Evolutionary conservation across 2,113 vertebrate genomes (phyloP), one percentile per base, ranked within the genome.

Genomic region (Acanthochromis polyacanthus): DNA sequence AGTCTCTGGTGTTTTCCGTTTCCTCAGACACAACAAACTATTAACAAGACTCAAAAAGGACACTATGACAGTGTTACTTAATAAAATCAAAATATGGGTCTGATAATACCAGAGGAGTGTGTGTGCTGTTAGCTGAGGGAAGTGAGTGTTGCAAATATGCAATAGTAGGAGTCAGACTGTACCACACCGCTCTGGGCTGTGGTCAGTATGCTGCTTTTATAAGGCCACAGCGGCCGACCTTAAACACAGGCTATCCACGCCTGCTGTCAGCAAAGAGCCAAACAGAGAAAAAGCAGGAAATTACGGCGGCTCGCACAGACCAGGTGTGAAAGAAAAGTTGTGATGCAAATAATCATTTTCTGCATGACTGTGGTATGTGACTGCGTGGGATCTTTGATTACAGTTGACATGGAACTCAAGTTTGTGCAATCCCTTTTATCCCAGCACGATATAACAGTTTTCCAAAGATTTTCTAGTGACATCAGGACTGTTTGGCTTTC

Each of bases 201-300:
- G 86, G 89, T 84, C 15, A 64, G 20, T 12, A 12, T 17, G 64
- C 20, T 75, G 87, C 65, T 84, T 82, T 82, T 60, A 83, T 60
- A 80, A 86, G 57, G 9, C 86, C 86, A 75, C 81, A 53, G 75
- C 10, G 78, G 84, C 65, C 53, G 75, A 84, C 73, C 61, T 61
- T 82, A 90, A 91, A 84, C 75, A 84, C 80, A 67, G 75, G 72
- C 83, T 84, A 77, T 73, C 58, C 57, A n/a, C 56, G 53, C 28
- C 51, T 43, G 75, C 84, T 82, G 81, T 78, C 71, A 79, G 46
- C 38, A 71, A 46, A 28, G 12, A 59, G 19, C 4, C 58, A 25
- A 43, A 55, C 60, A 58, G 25, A 4, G 63, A 62, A 59, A 59
- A 74, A 62, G 38, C 51, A 17, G 32, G 16, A 75, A 5, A 30